A percentile compares a stretch with the other conserved stretches of the same genome.
Evolutionary conservation across 2,888 invertebrate genomes (phyloP).

Genomic region (Cataglyphis albicans): DNA sequence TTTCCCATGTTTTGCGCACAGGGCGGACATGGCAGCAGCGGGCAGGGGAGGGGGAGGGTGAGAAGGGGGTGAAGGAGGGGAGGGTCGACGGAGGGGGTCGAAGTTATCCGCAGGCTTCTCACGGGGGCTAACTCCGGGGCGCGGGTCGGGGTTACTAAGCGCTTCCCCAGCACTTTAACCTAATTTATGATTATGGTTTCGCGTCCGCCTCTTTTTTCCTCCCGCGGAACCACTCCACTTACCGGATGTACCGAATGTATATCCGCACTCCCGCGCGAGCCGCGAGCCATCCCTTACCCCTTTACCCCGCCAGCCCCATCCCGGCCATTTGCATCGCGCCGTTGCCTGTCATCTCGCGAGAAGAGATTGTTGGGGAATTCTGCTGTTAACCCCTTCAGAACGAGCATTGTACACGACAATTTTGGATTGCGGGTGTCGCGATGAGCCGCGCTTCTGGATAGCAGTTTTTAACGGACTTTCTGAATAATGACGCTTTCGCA

Average conservation of each 20-base stretch:
- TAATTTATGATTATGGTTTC: conserved; percentile 82
- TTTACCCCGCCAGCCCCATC: not conserved
- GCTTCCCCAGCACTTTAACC: conserved; percentile 81
- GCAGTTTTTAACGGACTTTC: conserved; percentile 52
- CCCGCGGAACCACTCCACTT: conserved; percentile 63
- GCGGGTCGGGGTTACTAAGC: conserved; percentile 76
- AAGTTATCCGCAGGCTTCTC: conserved; percentile 64
- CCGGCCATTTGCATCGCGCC: conserved; percentile 67
- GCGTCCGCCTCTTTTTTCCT: conserved; percentile 64
- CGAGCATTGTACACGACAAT: conserved; percentile 34
- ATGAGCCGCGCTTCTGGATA: conserved; percentile 12
- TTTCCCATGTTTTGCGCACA: conserved; percentile 73
- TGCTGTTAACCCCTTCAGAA: conserved; percentile 44
- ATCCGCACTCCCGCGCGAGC: conserved; percentile 16
- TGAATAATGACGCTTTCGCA: conserved; percentile 43
- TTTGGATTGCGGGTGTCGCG: conserved; percentile 31
- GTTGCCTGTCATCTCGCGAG: conserved; percentile 52
- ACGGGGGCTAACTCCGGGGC: conserved; percentile 69
- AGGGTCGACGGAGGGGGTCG: conserved; percentile 17
- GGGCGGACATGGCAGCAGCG: conserved; percentile 58
- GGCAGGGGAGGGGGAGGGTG: not conserved
- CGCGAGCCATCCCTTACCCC: conserved; percentile 20
- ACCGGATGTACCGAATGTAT: conserved; percentile 65
- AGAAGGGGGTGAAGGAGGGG: no score
- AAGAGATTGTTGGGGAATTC: conserved; percentile 55